Percentiles rank a stretch among this genome's conserved stretches.
These are phyloP conservation scores for Pseudomugil tenellus DNA, from an alignment of 2,797 vertebrate species.

Conservation along the genomic window DNA sequence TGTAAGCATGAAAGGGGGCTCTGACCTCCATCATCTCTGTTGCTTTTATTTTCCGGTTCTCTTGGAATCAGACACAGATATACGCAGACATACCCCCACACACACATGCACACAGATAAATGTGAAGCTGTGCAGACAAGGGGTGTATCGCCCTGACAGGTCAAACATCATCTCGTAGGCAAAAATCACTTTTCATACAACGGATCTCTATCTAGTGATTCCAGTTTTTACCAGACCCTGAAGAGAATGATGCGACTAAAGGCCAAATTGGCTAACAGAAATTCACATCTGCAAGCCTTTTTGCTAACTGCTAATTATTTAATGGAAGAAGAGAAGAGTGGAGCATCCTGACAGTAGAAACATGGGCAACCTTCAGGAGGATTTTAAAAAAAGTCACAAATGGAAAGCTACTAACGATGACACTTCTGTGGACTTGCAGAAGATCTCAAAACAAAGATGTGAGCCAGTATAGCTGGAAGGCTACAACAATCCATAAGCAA, in stretches of 20 bases:
- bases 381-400: background rate
- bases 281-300: slow-evolving; percentile 48
- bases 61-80: slow-evolving; percentile 74
- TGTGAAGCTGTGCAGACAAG: slow-evolving; percentile 66
- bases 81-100: slow-evolving; percentile 51
- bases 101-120: slow-evolving; percentile 51
- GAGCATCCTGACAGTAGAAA: slow-evolving; percentile 33
- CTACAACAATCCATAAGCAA: background rate
- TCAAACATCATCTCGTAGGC: slow-evolving; percentile 68
- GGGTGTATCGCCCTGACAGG: slow-evolving; percentile 60
- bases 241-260: slow-evolving; percentile 47
- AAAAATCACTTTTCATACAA: slow-evolving; percentile 62
- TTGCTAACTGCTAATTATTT: slow-evolving; percentile 46
- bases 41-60: slow-evolving; percentile 79
- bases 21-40: slow-evolving; percentile 81
- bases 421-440: slow-evolving; percentile 20
- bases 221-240: slow-evolving; percentile 64
- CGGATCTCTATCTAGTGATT: slow-evolving; percentile 52
- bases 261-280: slow-evolving; percentile 48
- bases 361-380: slow-evolving; percentile 35
- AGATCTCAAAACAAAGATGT: slow-evolving; percentile 7
- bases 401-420: slow-evolving; percentile 16
- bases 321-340: slow-evolving; percentile 44
- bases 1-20: slow-evolving; percentile 82
- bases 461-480: background rate